These are phyloP conservation scores for Mycteria americana DNA, from an alignment of 2,797 vertebrate species.

Conservation along the genomic window DNA sequence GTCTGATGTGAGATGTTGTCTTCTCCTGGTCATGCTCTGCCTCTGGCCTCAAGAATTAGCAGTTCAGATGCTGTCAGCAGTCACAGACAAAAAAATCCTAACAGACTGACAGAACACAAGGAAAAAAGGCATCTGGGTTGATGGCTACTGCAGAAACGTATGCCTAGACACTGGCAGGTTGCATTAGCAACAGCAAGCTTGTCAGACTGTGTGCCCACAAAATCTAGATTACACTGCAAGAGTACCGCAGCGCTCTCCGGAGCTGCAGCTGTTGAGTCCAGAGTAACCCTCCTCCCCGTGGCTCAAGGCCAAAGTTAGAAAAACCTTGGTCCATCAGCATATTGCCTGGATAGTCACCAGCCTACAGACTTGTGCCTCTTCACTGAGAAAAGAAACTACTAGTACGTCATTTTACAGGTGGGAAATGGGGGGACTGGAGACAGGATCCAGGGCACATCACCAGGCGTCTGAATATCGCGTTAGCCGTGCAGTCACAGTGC, in stretches of 20 bases:
- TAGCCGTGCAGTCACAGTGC: accelerated
- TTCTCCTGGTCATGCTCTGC: not conserved
- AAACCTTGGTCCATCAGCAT: not conserved
- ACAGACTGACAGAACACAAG: not conserved
- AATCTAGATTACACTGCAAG: not conserved
- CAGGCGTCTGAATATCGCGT: accelerated
- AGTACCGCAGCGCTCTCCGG: not conserved
- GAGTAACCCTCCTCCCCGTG: not conserved
- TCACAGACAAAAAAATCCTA: not conserved
- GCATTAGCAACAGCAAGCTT: not conserved
- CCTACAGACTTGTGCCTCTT: not conserved
- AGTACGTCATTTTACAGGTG: not conserved
- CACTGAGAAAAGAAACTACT: not conserved
- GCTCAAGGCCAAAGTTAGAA: not conserved
- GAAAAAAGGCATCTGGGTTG: not conserved
- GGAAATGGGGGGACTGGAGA: not conserved
- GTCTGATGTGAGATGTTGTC: not conserved
- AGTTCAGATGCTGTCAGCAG: not conserved
- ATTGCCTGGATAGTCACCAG: not conserved
- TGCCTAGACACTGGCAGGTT: not conserved
- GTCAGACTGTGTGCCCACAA: not conserved
- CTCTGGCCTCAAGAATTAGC: not conserved
- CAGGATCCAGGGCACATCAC: not conserved
- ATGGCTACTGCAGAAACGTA: not conserved
- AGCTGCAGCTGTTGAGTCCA: not conserved